Conservation (phyloP, 2,888 invertebrate genomes). For the Phania funesta region DNA sequence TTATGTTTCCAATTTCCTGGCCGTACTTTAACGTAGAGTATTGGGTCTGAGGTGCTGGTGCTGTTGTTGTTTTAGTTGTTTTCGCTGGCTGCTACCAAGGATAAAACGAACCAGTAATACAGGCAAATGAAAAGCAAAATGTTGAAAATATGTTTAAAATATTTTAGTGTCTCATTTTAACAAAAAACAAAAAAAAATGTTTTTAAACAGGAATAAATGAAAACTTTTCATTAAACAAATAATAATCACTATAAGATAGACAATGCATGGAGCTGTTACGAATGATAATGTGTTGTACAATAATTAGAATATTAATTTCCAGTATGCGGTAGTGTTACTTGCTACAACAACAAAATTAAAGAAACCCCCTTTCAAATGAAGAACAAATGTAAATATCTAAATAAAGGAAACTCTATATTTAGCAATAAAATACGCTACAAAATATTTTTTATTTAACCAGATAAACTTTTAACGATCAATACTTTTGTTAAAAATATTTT, state of each 20-base stretch:
- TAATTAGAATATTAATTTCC: constrained; percentile 62
- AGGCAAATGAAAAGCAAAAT: constrained; percentile 28
- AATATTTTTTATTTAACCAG: constrained; percentile 50
- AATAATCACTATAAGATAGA: constrained; percentile 43
- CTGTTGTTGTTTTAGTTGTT: not conserved
- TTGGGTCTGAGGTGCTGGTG: not conserved
- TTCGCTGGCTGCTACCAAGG: constrained; percentile 10
- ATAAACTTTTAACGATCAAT: constrained; percentile 58
- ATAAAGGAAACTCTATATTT: constrained; percentile 6
- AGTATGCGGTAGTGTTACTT: constrained; percentile 43
- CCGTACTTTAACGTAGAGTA: constrained; percentile 29
- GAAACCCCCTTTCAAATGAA: not conserved
- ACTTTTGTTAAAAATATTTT: constrained; percentile 55
- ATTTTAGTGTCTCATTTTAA: constrained; percentile 53
- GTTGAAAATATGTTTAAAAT: constrained; percentile 25
- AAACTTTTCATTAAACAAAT: constrained; percentile 41
- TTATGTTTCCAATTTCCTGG: constrained; percentile 72
- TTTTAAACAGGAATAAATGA: constrained; percentile 40
- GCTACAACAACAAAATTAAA: constrained; percentile 9
- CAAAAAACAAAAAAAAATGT: constrained; percentile 45
- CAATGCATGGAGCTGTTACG: constrained; percentile 24
- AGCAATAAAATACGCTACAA: constrained; percentile 7
- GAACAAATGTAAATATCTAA: not conserved
- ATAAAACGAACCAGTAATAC: not conserved
- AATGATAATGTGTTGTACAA: constrained; percentile 57